Evolutionary conservation across 2,113 vertebrate species (phyloP), one percentile per base, ranked within the genome.

Genomic region (Lota lota): DNA sequence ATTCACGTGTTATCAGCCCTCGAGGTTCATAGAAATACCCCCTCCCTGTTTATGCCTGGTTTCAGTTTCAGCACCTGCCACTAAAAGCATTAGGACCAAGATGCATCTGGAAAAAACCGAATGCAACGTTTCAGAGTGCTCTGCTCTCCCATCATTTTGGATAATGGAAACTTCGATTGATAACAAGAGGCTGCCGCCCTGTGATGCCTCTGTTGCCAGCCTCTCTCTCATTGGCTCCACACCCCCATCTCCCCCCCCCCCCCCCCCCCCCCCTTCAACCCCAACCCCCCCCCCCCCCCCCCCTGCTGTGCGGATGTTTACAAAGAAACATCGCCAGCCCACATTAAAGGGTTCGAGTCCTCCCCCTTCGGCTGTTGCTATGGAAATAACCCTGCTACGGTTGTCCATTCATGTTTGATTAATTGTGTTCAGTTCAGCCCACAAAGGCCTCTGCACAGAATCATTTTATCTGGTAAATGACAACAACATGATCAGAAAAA

Each of bases 401-500:
- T 84, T 79, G 78, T 78, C 89, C 86, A 89, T 89, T 92, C 88
- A 87, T 89, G 82, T 90, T 91, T 90, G 88, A 89, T 91, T 90
- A 89, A 91, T 91, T 89, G 86, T 87, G 83, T 89, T 40, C 75
- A 70, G 69, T 73, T 86, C 72, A 78, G 70, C 81, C 68, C 60
- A 82, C 85, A 82, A 79, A 88, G 79, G 83, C 80, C 77, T 83
- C 81, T 85, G 85, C 81, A 82, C 69, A 75, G 75, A 79, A 79
- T 79, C 85, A 81, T 78, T 84, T 85, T 75, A 83, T 83, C 76
- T 83, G 68, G 53, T 86, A 86, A 88, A 79, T 76, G 80, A 84
- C 36, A 40, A 40, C 36, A 40, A 40, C 36, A 89, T 77, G 81
- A 79, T 64, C 70, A 61, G 19, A 80, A 59, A 66, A 72, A 73